A percentile compares a stretch with the other conserved stretches of the same genome.
Conservation (phyloP, 2,888 invertebrate genomes). For the Strigamia crassipes region DNA sequence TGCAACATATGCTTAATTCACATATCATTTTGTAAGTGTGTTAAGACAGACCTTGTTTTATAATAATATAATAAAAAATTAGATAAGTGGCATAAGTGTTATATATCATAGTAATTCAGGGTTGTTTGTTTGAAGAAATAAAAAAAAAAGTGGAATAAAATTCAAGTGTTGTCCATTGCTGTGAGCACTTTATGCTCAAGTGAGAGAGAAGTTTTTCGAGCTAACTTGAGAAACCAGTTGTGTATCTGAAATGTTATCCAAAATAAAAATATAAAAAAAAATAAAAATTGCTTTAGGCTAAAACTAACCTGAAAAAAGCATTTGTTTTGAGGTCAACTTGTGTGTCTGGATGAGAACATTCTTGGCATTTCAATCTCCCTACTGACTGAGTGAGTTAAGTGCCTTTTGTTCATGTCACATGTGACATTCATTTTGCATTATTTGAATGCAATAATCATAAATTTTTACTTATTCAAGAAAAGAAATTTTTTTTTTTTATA, state of each 20-base stretch:
- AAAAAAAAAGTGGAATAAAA: not conserved
- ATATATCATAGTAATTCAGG: not conserved
- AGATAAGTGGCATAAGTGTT: not conserved
- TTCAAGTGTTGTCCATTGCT: not conserved
- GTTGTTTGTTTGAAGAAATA: not conserved
- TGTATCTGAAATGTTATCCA: not conserved
- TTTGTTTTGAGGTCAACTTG: constrained; percentile 37
- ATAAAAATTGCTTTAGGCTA: constrained; percentile 5
- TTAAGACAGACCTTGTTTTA: not conserved
- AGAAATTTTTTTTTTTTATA: too few species aligned
- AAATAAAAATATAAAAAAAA: not conserved
- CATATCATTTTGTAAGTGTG: not conserved
- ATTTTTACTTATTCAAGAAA: not conserved
- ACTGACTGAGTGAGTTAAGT: constrained; percentile 13
- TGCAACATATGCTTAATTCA: not conserved
- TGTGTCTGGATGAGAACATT: constrained; percentile 31
- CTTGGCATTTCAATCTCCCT: constrained; percentile 13
- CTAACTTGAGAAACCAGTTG: constrained; percentile 19
- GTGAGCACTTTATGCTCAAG: not conserved
- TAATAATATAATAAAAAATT: not conserved
- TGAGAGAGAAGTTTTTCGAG: not conserved
- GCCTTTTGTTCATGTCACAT: not conserved
- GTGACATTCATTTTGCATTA: not conserved
- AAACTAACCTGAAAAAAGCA: constrained; percentile 29
- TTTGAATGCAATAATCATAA: not conserved